Conservation (phyloP, 2,888 invertebrate species). For the Drosophila borealis region DNA sequence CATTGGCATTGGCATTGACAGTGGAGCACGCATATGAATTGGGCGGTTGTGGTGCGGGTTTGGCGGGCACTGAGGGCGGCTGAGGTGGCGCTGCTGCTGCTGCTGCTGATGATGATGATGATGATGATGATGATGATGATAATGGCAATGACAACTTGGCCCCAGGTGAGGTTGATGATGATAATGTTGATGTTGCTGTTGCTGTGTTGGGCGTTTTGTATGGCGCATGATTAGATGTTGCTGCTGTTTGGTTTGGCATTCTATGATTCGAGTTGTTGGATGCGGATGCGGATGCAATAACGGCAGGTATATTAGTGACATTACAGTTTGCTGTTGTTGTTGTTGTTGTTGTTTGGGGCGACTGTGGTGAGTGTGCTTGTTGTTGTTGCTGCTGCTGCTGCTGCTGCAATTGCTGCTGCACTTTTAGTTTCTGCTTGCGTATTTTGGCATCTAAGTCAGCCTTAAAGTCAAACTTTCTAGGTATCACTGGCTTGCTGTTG, state of each 20-base stretch:
- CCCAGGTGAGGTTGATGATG: conserved; percentile 37
- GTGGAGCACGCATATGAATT: conserved; percentile 64
- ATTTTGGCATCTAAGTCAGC: conserved; percentile 83
- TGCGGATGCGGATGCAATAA: conserved; percentile 57
- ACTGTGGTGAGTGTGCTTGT: conserved; percentile 67
- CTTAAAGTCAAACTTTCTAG: conserved; percentile 80
- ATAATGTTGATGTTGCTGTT: conserved; percentile 30
- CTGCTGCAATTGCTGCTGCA: conserved; percentile 77
- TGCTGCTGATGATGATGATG: conserved; percentile 35
- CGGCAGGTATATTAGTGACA: conserved; percentile 73
- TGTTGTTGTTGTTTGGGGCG: conserved; percentile 65
- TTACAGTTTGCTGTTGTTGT: conserved; percentile 79
- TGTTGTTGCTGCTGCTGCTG: conserved; percentile 47
- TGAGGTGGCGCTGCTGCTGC: conserved; percentile 42
- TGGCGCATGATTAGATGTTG: conserved; percentile 64
- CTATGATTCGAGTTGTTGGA: conserved; percentile 51
- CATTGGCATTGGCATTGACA: conserved; percentile 47
- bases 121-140: conserved; percentile 41
- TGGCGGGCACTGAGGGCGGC: conserved; percentile 54
- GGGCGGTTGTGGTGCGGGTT: conserved; percentile 43
- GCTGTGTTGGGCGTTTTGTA: conserved; percentile 50
- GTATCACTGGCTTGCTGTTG: conserved; percentile 62
- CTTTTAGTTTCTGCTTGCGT: conserved; percentile 80
- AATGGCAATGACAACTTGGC: conserved; percentile 52
- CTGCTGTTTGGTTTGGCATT: conserved; percentile 50